These are phyloP conservation scores for Mustela lutreola DNA, from an alignment of 2,113 vertebrate species.

Conservation along the genomic window DNA sequence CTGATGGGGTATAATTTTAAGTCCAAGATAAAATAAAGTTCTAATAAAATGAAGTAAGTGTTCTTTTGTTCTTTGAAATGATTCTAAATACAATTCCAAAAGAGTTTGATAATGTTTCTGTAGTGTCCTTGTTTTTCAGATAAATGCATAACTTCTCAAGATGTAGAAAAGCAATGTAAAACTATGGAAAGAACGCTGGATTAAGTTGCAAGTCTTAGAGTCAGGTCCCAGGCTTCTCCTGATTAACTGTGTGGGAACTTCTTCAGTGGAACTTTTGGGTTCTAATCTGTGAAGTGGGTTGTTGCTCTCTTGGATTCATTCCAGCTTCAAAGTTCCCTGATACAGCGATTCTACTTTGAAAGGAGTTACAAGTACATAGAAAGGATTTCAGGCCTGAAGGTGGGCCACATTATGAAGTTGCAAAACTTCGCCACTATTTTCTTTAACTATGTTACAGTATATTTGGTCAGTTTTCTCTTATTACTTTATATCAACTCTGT, in stretches of 20 bases:
- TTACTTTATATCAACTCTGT: not conserved
- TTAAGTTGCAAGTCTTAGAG: not conserved
- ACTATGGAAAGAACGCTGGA: not conserved
- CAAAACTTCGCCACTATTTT: not conserved
- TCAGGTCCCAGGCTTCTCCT: not conserved
- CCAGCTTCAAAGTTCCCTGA: not conserved
- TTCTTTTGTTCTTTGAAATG: slow-evolving; percentile 45
- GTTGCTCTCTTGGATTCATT: not conserved
- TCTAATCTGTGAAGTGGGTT: not conserved
- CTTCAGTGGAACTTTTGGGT: not conserved
- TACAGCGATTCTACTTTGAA: not conserved
- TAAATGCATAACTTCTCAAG: not conserved
- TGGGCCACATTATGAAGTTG: not conserved
- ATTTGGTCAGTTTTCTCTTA: slow-evolving; percentile 12
- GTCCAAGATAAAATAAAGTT: slow-evolving; percentile 2
- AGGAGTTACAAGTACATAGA: not conserved
- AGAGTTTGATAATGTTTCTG: not conserved
- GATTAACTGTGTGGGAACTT: not conserved
- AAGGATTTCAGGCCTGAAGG: not conserved
- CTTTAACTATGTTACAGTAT: not conserved
- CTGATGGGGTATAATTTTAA: not conserved
- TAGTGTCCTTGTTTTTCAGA: not conserved
- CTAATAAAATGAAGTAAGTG: slow-evolving; percentile 4
- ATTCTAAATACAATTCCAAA: slow-evolving; percentile 38
- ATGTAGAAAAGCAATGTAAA: not conserved